Conservation (phyloP, 2,797 vertebrate species). For the Malacoraja senta region DNA sequence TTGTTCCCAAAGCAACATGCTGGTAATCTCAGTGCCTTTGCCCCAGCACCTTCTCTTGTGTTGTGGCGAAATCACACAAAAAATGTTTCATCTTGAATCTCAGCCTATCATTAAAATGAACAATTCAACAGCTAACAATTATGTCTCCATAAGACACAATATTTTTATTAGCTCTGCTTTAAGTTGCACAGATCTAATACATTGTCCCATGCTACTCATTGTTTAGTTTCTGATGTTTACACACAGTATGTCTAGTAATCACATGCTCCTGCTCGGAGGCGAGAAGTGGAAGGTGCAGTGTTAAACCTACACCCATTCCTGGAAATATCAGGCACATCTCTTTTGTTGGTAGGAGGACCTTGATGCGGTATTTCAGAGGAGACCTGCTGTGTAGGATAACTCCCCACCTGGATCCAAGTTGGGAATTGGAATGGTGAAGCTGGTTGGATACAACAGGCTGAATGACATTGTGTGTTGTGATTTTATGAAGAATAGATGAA, state of each 20-base stretch:
- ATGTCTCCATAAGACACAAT: conserved; percentile 30
- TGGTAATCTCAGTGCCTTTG: neutral
- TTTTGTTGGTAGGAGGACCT: neutral
- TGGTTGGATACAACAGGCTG: neutral
- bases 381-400: too few species aligned
- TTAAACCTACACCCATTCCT: too few species aligned
- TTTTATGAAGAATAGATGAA: neutral
- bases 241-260: neutral
- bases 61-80: neutral
- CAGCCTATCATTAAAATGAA: conserved; percentile 30
- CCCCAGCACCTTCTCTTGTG: neutral
- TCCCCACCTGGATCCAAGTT: neutral
- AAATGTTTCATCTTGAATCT: conserved; percentile 4
- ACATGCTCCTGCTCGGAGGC: neutral
- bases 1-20: neutral
- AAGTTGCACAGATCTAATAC: neutral
- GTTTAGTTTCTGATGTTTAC: neutral
- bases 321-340: neutral
- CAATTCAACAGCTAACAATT: conserved; percentile 23
- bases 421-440: neutral
- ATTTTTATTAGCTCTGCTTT: conserved; percentile 1
- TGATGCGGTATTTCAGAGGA: neutral
- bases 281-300: neutral
- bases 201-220: conserved; percentile 17
- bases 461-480: too few species aligned